Evolutionary conservation across 2,888 invertebrate species (phyloP), one percentile per base, ranked within the genome.

Genomic region (Rhopalosiphum nymphaeae): DNA sequence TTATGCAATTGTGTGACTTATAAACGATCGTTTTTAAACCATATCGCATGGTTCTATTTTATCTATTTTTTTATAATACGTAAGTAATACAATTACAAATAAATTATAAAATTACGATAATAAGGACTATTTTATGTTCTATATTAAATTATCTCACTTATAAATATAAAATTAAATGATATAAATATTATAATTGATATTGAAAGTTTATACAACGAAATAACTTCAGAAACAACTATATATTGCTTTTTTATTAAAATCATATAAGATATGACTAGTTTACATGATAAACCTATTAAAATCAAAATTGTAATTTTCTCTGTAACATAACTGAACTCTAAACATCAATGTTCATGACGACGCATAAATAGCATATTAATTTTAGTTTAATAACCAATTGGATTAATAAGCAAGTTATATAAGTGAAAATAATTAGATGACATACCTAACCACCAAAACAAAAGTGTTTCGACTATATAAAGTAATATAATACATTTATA

Each of bases 401-500:
- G 42, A 89, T 44, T 57, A 57, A 89, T 57, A 42, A 57, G 36
- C 56, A 89, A 89, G 42, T 53, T 56, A 57, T 56, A 42, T 57
- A 16, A 89, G 56, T 56, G 89, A n/a, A 89, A 89, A 56, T 89
- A 57, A 89, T 78, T 78, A 21, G 21, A 78, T 21, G 36, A 78
- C 36, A 21, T 78, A 7, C 26, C 78, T 78, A 78, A 78, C 36
- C 78, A 21, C 36, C 36, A 36, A 36, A 36, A 78, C 36, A 25
- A 36, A 36, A 78, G 36, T 36, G 21, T 78, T 57, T 26, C 21
- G 21, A 78, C 36, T 78, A 9, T 78, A 78, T 36, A 9, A 78
- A 36, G 9, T 36, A 78, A 78, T 78, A 21, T 78, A 16, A 67
- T 36, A 36, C 36, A 36, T 67, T 13, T n/a, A 57, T 57, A 16